phyloP scores from a whole-genome alignment of 2,888 invertebrate genomes.

The Pristionchus maxplancki region DNA sequence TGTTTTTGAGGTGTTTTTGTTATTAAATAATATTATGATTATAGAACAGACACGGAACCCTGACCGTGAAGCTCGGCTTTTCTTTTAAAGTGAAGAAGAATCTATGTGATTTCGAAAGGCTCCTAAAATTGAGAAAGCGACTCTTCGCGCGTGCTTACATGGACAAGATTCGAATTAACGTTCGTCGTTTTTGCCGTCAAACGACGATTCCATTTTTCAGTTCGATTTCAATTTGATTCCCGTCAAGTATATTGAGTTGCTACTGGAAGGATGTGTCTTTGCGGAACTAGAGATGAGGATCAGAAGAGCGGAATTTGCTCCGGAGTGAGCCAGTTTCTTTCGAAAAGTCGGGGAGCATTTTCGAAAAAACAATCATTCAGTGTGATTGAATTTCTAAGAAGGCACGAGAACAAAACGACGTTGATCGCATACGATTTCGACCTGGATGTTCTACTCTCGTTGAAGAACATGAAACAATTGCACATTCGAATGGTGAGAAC shows the following conservation, averaged over 20 bases:
- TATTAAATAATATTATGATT: neutral
- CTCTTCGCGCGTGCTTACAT: neutral
- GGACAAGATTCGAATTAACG: no score
- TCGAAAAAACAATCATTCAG: no score
- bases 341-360: no score
- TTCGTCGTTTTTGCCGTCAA: no score
- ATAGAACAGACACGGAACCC: neutral
- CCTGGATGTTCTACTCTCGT: neutral
- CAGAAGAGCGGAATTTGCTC: neutral
- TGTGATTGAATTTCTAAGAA: neutral
- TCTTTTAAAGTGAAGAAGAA: no score
- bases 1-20: neutral
- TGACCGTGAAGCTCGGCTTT: neutral
- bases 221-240: neutral
- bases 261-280: neutral
- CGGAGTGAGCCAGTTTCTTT: no score
- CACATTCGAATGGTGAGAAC: neutral
- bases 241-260: neutral
- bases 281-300: neutral
- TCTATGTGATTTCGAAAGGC: neutral
- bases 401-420: neutral
- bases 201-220: no score
- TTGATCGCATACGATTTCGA: neutral
- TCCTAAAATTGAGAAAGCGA: neutral
- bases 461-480: neutral